A percentile compares a stretch with the other conserved stretches of the same genome.
These are phyloP conservation scores for Ciconia nigra DNA, from an alignment of 2,797 vertebrate genomes.

Conservation along the genomic window DNA sequence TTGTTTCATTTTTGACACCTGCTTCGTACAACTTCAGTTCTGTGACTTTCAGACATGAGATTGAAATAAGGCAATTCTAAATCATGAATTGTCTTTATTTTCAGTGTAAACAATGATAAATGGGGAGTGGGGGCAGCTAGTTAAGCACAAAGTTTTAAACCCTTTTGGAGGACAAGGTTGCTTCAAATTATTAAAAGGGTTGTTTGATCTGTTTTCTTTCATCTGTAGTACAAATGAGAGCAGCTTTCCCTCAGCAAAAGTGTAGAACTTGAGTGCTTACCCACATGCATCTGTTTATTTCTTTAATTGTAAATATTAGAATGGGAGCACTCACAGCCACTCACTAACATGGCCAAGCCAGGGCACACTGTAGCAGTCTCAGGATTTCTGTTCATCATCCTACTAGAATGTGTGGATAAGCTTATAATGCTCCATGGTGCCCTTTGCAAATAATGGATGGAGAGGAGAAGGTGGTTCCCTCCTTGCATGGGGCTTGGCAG, in stretches of 20 bases:
- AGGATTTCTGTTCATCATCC: not conserved
- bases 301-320: not conserved
- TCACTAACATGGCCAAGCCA: not conserved
- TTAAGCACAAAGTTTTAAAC: not conserved
- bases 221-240: not conserved
- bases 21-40: not conserved
- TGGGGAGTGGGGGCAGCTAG: not conserved
- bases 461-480: not conserved
- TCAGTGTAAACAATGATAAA: not conserved
- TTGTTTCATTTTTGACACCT: not conserved
- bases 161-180: not conserved
- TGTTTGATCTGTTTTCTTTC: not conserved
- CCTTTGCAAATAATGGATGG: not conserved
- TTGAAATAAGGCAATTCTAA: not conserved
- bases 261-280: not conserved
- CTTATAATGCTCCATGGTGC: not conserved
- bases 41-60: not conserved
- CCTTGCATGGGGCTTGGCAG: not conserved
- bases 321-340: not conserved
- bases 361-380: not conserved
- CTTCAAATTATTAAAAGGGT: not conserved
- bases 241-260: not conserved
- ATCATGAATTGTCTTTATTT: not conserved
- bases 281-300: not conserved
- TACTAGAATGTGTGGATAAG: not conserved